phyloP scores from a whole-genome alignment of 2,888 invertebrate species.

The Actias luna region DNA sequence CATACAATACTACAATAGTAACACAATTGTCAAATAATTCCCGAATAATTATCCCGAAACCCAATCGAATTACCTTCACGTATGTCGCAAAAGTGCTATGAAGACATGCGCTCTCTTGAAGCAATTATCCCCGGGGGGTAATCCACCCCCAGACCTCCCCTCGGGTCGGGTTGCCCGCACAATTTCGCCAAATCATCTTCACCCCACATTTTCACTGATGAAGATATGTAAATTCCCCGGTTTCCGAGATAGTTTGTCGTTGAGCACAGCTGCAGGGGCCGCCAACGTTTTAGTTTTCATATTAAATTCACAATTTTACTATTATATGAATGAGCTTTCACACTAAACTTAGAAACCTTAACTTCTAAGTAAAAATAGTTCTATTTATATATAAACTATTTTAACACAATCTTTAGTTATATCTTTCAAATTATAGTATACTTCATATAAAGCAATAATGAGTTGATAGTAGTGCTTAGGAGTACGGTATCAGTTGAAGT shows the following conservation, averaged over 20 bases:
- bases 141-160: conserved; percentile 25
- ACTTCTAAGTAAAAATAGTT: too few relatives aligned
- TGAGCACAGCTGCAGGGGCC: conserved; percentile 28
- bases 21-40: conserved; percentile 7
- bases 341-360: too few relatives aligned
- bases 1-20: background rate
- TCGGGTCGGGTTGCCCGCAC: conserved; percentile 42
- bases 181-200: conserved; percentile 73
- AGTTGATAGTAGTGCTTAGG: too few relatives aligned
- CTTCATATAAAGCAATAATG: too few relatives aligned
- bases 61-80: conserved; percentile 70
- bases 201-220: conserved; percentile 69
- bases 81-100: conserved; percentile 63
- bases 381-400: too few relatives aligned
- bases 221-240: conserved; percentile 73
- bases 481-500: too few relatives aligned
- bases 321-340: background rate
- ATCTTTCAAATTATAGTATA: too few relatives aligned
- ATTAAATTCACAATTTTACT: background rate
- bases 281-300: conserved; percentile 39
- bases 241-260: conserved; percentile 52
- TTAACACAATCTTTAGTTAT: too few relatives aligned
- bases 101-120: conserved; percentile 69
- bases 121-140: conserved; percentile 53
- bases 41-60: conserved; percentile 61